Evolutionary conservation across 2,888 invertebrate genomes (phyloP), one percentile per base, ranked within the genome.

Genomic region (Lacanobia oleracea): DNA sequence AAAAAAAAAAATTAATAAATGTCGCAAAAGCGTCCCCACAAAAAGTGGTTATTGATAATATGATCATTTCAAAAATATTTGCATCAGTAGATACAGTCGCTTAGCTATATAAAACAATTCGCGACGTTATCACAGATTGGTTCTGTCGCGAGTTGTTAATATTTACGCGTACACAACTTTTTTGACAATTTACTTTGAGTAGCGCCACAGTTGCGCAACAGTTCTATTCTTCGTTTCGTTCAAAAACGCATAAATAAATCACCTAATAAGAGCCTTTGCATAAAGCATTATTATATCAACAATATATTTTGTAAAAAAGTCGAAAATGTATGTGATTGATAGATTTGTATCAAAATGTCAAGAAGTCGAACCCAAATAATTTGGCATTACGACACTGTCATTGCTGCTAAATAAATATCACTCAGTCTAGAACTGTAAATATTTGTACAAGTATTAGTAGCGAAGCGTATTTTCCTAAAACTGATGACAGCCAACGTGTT

Each of bases 61-160:
- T 40, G 43, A 51, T 2, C 27, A 54, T 51, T 57, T 16, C 9
- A n/a, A 23, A 56, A 5, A 10, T 1, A 9, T 16, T 37, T 43
- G 18, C 21, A 59, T 43, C 16, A n/a, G 53, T 75, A n/a, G n/a
- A n/a, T n/a, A 71, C 33, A 53, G 48, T 33, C 62, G 21, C 27
- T 18, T 16, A 18, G 23, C 23, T 40, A 77, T 45, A 23, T 12
- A 43, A 48, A 53, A 62, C 12, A 69, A 59, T 59, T 33, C 33
- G 53, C 71, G 59, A 77, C 71, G 12, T 27, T 71, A 77, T 59
- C 71, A 75, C 75, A 63, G 16, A 53, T 77, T 77, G 33, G 53
- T 71, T 53, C 40, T 33, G 63, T 77, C 77, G 71, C 75, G 9
- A n/a, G n/a, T 18, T 40, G n/a, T 18, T 40, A 70, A 1, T 40